These are phyloP conservation scores for Sebastes schlegelii DNA, from an alignment of 2,113 vertebrate genomes.

Conservation along the genomic window DNA sequence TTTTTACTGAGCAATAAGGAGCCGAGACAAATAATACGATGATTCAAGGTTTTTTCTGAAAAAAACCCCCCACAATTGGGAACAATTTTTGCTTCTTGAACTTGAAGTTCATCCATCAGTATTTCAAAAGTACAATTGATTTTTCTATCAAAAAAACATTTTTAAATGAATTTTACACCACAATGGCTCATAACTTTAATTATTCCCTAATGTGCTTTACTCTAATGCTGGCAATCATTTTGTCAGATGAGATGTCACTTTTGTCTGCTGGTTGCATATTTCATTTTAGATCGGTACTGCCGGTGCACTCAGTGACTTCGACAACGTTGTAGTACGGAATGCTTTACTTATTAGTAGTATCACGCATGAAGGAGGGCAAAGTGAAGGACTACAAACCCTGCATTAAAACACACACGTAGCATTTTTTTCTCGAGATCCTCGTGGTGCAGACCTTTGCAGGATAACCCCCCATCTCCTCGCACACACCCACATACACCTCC, in stretches of 20 bases:
- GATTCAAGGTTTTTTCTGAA: conserved; percentile 9
- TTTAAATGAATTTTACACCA: background rate
- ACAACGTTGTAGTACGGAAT: background rate
- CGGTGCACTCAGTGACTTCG: background rate
- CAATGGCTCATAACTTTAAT: conserved; percentile 27
- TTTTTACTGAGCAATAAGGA: background rate
- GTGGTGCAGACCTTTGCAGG: conserved; percentile 50
- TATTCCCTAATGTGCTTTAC: conserved; percentile 35
- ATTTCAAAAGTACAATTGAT: conserved; percentile 19
- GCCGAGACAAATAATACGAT: background rate
- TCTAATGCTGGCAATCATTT: conserved; percentile 35
- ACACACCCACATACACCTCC: conserved; percentile 31
- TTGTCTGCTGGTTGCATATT: conserved; percentile 19
- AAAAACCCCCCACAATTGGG: background rate
- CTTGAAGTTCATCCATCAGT: conserved; percentile 11
- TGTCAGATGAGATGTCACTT: conserved; percentile 37
- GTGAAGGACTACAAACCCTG: background rate
- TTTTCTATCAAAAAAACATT: conserved; percentile 19
- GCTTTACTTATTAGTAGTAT: conserved; percentile 16
- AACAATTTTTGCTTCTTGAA: background rate
- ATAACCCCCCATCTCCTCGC: conserved; percentile 27
- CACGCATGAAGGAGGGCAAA: conserved; percentile 8
- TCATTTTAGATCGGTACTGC: conserved; percentile 13
- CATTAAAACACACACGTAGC: conserved; percentile 2
- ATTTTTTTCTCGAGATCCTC: conserved; percentile 9